Evolutionary conservation across 2,113 vertebrate species (phyloP).

Genomic region (Channa argus): DNA sequence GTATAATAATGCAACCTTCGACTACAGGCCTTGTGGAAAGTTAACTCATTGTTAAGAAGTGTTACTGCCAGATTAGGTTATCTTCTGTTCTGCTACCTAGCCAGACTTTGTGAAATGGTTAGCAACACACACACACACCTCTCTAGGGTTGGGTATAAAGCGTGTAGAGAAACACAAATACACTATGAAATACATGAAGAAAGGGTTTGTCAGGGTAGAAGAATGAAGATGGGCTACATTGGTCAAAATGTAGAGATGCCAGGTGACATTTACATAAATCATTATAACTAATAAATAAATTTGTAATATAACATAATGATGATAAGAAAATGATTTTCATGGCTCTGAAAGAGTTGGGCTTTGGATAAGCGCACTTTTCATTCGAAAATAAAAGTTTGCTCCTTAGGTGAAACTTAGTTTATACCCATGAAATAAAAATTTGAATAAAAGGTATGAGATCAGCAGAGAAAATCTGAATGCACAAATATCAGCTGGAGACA

Average conservation of each 20-base stretch:
- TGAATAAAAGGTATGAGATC: neutral
- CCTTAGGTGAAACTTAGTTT: neutral
- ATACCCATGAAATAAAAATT: neutral
- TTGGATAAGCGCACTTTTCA: neutral
- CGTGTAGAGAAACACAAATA: constrained; percentile 2
- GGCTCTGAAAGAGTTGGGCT: neutral
- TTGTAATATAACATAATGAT: too few species aligned
- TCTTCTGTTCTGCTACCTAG: constrained; percentile 42
- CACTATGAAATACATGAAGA: neutral
- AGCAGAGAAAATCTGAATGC: constrained; percentile 3
- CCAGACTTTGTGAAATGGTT: constrained; percentile 29
- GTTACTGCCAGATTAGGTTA: neutral
- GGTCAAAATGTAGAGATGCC: too few species aligned
- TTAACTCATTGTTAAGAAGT: neutral
- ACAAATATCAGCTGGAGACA: neutral
- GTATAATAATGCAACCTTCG: neutral
- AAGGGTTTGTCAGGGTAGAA: neutral
- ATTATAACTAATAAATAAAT: too few species aligned
- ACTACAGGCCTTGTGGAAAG: neutral
- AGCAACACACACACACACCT: neutral
- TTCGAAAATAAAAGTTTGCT: neutral
- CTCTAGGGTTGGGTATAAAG: neutral
- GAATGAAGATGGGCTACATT: too few species aligned
- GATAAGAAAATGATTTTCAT: too few species aligned
- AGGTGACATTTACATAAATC: too few species aligned